Conservation (phyloP, 2,888 invertebrate genomes). For the Halocaridina rubra region DNA sequence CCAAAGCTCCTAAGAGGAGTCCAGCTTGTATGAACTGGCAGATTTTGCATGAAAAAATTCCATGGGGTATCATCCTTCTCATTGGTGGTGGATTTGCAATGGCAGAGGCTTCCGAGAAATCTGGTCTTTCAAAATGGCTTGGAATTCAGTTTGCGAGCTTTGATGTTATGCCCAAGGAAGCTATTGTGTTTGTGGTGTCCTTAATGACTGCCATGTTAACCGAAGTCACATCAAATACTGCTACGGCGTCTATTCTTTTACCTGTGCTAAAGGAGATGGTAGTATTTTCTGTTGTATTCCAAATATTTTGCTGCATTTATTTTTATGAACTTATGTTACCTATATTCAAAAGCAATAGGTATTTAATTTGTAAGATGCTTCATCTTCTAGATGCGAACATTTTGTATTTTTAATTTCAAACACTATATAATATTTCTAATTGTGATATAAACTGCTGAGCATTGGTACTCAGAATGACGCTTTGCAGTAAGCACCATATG, state of each 20-base stretch:
- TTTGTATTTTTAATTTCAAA: no score
- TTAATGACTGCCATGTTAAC: conserved; percentile 66
- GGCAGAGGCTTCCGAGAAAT: conserved; percentile 85
- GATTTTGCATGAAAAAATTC: conserved; percentile 66
- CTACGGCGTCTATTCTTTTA: conserved; percentile 69
- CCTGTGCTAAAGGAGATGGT: conserved; percentile 68
- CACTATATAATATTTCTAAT: no score
- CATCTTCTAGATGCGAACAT: no score
- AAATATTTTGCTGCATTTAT: no score
- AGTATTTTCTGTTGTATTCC: no score
- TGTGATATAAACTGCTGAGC: no score
- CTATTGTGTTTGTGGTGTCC: conserved; percentile 67
- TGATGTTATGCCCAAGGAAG: conserved; percentile 74
- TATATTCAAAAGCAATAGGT: no score
- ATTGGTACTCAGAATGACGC: no score
- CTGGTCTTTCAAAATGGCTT: conserved; percentile 81
- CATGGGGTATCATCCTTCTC: conserved; percentile 81
- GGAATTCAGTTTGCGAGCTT: conserved; percentile 75
- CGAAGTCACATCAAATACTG: conserved; percentile 68
- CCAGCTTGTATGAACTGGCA: conserved; percentile 49
- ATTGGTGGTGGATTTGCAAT: conserved; percentile 92
- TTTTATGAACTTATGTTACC: no score
- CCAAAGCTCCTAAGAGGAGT: neutral
- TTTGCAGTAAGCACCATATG: no score
- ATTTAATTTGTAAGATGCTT: no score